A percentile compares a stretch with the other conserved stretches of the same genome.
phyloP scores from a whole-genome alignment of 2,888 invertebrate species.

The Tetragnatha montana region DNA sequence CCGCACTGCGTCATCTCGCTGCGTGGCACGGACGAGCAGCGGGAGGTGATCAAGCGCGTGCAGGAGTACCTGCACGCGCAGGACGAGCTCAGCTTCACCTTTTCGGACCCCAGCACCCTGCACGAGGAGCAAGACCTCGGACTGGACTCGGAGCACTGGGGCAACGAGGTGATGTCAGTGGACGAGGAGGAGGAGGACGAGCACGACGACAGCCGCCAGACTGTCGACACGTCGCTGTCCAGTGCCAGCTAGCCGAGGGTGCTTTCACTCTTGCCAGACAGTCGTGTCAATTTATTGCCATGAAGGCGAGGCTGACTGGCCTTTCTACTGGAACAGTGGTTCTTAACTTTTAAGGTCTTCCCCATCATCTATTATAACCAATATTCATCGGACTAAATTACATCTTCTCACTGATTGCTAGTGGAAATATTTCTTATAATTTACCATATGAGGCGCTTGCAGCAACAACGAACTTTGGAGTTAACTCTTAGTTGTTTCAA shows the following conservation, averaged over 20 bases:
- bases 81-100: slow-evolving; percentile 58
- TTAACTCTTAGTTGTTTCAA: no score
- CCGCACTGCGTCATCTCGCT: slow-evolving; percentile 67
- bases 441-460: no score
- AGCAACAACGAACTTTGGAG: no score
- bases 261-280: background rate
- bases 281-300: background rate
- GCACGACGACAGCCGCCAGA: background rate
- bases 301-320: background rate
- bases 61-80: slow-evolving; percentile 56
- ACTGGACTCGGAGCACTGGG: slow-evolving; percentile 56
- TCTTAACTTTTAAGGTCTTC: no score
- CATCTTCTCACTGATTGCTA: no score
- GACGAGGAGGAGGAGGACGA: slow-evolving; percentile 5
- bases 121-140: slow-evolving; percentile 62
- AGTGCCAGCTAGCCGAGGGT: background rate
- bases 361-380: no score
- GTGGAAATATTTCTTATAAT: no score
- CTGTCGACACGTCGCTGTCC: background rate
- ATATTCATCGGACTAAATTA: no score
- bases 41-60: slow-evolving; percentile 57
- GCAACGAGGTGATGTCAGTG: slow-evolving; percentile 58
- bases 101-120: slow-evolving; percentile 52
- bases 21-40: slow-evolving; percentile 46
- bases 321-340: no score